Percentiles rank a stretch among this genome's conserved stretches.
Conservation (phyloP, 35 echinoderm and acorn worm species). For the Apostichopus parvimensis region DNA sequence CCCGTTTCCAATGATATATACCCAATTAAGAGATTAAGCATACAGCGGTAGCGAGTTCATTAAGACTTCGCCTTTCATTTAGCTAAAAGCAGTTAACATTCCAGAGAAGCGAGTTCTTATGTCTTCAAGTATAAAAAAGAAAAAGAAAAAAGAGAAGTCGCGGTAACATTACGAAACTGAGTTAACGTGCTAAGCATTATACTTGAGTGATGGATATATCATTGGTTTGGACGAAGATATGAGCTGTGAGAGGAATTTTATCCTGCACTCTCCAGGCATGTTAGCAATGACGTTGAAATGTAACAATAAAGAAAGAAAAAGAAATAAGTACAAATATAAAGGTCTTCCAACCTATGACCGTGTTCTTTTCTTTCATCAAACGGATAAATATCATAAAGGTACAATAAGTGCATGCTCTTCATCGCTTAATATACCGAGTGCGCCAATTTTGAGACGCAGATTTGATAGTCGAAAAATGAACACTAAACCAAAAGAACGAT, state of each 20-base stretch:
- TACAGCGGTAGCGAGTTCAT: slow-evolving; percentile 46
- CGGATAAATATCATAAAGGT: too few species aligned
- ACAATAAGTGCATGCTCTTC: too few species aligned
- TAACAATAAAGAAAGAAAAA: not conserved
- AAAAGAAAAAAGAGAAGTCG: not conserved
- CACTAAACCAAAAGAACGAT: too few species aligned
- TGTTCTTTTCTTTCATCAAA: too few species aligned
- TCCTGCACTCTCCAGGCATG: slow-evolving; percentile 3
- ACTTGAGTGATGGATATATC: slow-evolving; percentile 27
- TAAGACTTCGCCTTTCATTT: slow-evolving; percentile 51
- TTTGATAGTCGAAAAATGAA: too few species aligned
- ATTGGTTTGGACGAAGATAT: not conserved
- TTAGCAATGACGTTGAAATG: slow-evolving; percentile 33
- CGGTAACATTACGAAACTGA: too few species aligned
- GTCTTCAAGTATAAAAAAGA: not conserved
- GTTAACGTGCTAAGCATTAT: not conserved
- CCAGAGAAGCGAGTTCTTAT: not conserved
- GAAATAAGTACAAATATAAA: not conserved
- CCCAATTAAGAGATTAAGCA: slow-evolving; percentile 46
- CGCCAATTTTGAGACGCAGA: too few species aligned
- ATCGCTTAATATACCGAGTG: too few species aligned
- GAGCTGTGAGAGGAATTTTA: not conserved
- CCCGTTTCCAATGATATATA: slow-evolving; percentile 37
- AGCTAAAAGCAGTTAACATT: slow-evolving; percentile 55
- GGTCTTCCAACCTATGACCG: too few species aligned